These are phyloP conservation scores for Synodontis membranacea DNA, from an alignment of 2,113 vertebrate genomes.

Conservation along the genomic window DNA sequence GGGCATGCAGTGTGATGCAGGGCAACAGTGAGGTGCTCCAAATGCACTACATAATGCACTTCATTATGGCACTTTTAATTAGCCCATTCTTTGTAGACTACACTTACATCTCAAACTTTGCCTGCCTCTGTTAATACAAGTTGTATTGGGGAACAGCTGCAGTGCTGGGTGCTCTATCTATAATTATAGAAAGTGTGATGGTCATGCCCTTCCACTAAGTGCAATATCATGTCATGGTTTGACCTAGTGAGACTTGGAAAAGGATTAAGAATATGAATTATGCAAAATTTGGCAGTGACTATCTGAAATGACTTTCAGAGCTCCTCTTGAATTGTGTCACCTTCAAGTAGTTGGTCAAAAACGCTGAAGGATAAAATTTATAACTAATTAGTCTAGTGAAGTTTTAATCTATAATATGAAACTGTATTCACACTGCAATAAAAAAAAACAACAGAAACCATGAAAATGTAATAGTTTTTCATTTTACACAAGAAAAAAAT, in stretches of 20 bases:
- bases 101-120: neutral
- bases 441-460: neutral
- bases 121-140: neutral
- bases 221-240: slow-evolving; percentile 11
- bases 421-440: neutral
- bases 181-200: slow-evolving; percentile 14
- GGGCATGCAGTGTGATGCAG: neutral
- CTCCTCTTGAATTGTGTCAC: neutral
- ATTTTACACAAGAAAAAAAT: neutral
- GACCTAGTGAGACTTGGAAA: neutral
- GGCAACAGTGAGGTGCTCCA: neutral
- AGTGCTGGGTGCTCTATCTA: neutral
- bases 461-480: neutral
- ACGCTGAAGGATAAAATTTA: neutral
- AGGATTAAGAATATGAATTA: neutral
- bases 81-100: slow-evolving; percentile 6
- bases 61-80: neutral
- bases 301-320: slow-evolving; percentile 27
- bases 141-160: neutral
- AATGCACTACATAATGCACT: neutral
- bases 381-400: neutral
- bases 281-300: slow-evolving; percentile 4
- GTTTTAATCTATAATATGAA: neutral
- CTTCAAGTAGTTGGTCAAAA: neutral
- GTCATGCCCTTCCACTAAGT: slow-evolving; percentile 9